Conservation (phyloP, 1,140 invertebrate genomes). For the Acromyrmex heyeri region DNA sequence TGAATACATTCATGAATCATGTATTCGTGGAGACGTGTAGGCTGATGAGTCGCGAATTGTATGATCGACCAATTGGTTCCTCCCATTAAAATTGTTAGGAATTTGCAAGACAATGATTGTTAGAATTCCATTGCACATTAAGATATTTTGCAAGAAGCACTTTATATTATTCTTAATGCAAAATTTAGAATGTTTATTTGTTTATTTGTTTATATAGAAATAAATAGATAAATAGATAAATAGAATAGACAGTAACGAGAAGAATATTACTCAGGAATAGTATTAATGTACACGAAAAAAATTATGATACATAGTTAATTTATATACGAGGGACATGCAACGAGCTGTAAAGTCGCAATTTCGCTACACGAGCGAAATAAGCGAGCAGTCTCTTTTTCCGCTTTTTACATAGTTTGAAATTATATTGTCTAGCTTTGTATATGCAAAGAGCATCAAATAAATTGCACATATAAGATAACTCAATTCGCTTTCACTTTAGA, state of each 20-base stretch:
- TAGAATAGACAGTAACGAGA: neutral
- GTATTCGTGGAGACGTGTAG: neutral
- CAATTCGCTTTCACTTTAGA: neutral
- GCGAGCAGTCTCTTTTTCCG: neutral
- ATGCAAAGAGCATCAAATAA: constrained; percentile 37
- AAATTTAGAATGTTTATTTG: neutral
- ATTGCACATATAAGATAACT: constrained; percentile 30
- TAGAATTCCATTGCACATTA: constrained; percentile 7
- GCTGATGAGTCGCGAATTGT: neutral
- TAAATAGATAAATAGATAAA: neutral
- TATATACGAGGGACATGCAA: neutral
- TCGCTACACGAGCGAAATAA: neutral
- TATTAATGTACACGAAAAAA: neutral
- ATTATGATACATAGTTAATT: neutral
- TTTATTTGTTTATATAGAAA: constrained; percentile 3
- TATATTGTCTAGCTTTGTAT: constrained; percentile 31
- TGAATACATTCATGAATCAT: neutral
- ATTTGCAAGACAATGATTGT: neutral
- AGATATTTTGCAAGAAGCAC: neutral
- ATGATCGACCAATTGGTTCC: constrained; percentile 15
- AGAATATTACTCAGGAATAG: constrained; percentile 43
- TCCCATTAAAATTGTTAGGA: constrained; percentile 19
- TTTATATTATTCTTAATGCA: neutral
- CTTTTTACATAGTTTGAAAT: constrained; percentile 22
- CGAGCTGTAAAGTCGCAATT: neutral